Percentiles rank a stretch among this genome's conserved stretches.
These are phyloP conservation scores for Microtus richardsoni DNA, from an alignment of 2,113 vertebrate genomes.

Conservation along the genomic window DNA sequence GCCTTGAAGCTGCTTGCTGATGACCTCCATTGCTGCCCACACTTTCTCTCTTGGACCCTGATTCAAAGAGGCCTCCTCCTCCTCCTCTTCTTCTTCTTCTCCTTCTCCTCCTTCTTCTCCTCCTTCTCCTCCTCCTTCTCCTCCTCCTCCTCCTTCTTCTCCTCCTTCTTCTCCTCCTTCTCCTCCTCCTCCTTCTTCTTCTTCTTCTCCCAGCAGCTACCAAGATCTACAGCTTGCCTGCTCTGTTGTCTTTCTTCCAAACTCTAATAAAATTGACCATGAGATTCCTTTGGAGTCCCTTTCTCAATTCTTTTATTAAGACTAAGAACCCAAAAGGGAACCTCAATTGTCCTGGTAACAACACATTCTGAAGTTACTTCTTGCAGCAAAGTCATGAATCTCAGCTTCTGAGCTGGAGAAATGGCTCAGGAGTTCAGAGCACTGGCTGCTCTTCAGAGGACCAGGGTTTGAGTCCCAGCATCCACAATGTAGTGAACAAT, in stretches of 20 bases:
- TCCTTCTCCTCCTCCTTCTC: no score
- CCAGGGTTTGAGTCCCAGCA: neutral
- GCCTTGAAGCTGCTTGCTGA: neutral
- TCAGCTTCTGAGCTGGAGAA: neutral
- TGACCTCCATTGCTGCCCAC: neutral
- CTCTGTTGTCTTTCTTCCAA: neutral
- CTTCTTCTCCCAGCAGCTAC: no score
- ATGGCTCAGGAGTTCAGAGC: neutral
- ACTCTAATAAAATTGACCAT: neutral
- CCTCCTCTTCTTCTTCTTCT: no score
- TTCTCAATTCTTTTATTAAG: neutral
- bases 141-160: neutral
- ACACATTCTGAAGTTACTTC: neutral
- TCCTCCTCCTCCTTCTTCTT: neutral
- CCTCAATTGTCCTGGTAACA: neutral
- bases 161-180: neutral
- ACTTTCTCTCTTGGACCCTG: neutral
- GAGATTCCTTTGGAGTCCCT: neutral
- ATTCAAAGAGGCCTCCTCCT: neutral
- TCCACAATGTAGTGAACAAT: neutral
- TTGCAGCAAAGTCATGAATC: neutral
- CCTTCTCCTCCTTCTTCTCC: no score
- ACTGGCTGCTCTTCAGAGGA: neutral
- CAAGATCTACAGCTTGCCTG: neutral
- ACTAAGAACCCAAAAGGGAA: neutral